Base-by-base conservation (phyloP, 2,888 invertebrate genomes). In the Platypus cylindrus region DNA sequence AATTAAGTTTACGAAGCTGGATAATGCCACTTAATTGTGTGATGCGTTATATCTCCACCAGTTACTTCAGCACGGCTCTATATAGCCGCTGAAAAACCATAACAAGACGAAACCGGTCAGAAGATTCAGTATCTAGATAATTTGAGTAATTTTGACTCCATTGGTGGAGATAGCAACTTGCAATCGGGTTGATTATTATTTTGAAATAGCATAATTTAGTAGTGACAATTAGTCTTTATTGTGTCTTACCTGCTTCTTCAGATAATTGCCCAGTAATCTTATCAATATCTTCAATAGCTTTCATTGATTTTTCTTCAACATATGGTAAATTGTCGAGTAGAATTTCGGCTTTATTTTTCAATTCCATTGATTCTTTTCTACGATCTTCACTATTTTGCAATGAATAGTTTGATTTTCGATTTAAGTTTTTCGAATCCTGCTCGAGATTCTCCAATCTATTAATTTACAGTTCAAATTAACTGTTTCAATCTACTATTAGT, bases 251-350 rank as follows among this genome's bases (percentile, higher is more conserved):
- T 34, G 46, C 74, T 27, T 80, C 78, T 3, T 73, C 66, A 45
- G 79, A 79, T 5, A 91, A 68, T 29, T 80, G 81, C 2, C 71
- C 68, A 1, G 83, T 78, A 5, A 93, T 64, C 1, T 73, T 71
- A 5, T 77, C 67, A 0, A 91, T 79, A 39, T 82, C 77, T 0
- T 61, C 58, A 1, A 91, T 79, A 0, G 79, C 78, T 3, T 65
- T 68, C n/a, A 61, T 59, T 0, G 77, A 73, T 33, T 71, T 67
- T 1, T 61, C 58, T 0, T 68, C 67, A 31, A 71, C 70, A 14
- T 67, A 64, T 3, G 67, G 55, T 0, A 76, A 70, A 8, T 68
- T 61, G 0, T 64, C 62, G 1, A 71, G 54, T 1, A 71, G 60
- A 8, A 64, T 60, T 5, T 67, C 63, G 0, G 75, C 69, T 27